Evolutionary conservation across 1,140 invertebrate genomes (phyloP).

Genomic region (Solenopsis invicta): DNA sequence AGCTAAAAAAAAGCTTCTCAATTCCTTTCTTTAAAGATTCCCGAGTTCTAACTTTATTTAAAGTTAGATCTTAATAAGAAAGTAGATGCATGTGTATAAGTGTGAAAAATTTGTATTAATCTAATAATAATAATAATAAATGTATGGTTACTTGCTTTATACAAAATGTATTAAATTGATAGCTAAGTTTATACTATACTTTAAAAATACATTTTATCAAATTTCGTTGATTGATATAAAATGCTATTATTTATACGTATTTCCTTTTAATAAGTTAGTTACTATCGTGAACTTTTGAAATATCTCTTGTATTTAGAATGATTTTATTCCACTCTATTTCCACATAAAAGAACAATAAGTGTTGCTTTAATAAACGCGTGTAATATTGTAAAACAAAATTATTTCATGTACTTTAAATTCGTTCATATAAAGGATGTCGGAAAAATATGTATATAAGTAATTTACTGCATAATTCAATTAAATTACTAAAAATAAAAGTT

Average conservation of each 20-base stretch:
- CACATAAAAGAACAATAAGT: conserved; percentile 12
- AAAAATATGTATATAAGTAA: conserved; percentile 11
- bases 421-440: conserved; percentile 18
- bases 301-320: background rate
- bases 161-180: background rate
- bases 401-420: conserved; percentile 10
- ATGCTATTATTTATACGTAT: background rate
- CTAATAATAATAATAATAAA: background rate
- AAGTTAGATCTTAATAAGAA: background rate
- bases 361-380: background rate
- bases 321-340: background rate
- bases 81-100: background rate
- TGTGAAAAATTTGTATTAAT: conserved; percentile 8
- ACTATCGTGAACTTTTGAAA: background rate
- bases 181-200: background rate
- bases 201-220: conserved; percentile 26
- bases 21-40: background rate
- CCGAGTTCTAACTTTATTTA: background rate
- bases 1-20: background rate
- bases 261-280: background rate
- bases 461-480: conserved; percentile 6
- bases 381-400: background rate
- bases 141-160: background rate
- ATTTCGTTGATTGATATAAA: conserved; percentile 1
- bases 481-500: background rate